Percentiles rank a stretch among this genome's conserved stretches.
phyloP scores from a whole-genome alignment of 2,888 invertebrate genomes.

The Branchipolynoe longqiensis region DNA sequence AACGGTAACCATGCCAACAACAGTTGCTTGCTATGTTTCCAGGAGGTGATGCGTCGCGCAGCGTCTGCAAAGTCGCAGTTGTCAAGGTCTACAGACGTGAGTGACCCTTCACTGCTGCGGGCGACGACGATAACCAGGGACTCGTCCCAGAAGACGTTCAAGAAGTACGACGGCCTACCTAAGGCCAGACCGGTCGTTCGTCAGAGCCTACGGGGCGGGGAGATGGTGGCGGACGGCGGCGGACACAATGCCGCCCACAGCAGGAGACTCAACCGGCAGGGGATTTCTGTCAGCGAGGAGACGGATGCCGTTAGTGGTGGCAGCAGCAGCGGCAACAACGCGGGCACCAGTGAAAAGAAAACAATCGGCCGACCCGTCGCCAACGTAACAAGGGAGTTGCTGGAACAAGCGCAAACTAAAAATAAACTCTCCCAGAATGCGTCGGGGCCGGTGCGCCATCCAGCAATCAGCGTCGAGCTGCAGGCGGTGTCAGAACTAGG shows the following conservation, averaged over 20 bases:
- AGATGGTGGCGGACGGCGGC: not conserved
- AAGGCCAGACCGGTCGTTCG: not conserved
- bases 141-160: constrained; percentile 4
- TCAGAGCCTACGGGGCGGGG: too few relatives aligned
- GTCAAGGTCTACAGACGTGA: constrained; percentile 35
- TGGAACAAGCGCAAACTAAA: constrained; percentile 11
- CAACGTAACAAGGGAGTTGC: constrained; percentile 15
- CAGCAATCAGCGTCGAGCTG: not conserved
- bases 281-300: constrained; percentile 1
- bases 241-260: not conserved
- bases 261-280: not conserved
- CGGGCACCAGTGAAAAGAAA: not conserved
- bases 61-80: constrained; percentile 10
- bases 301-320: not conserved
- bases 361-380: not conserved
- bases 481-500: not conserved
- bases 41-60: too few relatives aligned
- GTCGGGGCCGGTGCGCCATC: not conserved
- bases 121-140: constrained; percentile 29
- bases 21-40: too few relatives aligned
- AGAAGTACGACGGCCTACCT: constrained; percentile 35
- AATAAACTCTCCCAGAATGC: constrained; percentile 30
- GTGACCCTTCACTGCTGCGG: constrained; percentile 19
- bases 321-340: not conserved
- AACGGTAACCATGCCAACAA: too few relatives aligned